Evolutionary conservation across 2,888 invertebrate species (phyloP), one percentile per base, ranked within the genome.

Genomic region (Eristalis arbustorum): DNA sequence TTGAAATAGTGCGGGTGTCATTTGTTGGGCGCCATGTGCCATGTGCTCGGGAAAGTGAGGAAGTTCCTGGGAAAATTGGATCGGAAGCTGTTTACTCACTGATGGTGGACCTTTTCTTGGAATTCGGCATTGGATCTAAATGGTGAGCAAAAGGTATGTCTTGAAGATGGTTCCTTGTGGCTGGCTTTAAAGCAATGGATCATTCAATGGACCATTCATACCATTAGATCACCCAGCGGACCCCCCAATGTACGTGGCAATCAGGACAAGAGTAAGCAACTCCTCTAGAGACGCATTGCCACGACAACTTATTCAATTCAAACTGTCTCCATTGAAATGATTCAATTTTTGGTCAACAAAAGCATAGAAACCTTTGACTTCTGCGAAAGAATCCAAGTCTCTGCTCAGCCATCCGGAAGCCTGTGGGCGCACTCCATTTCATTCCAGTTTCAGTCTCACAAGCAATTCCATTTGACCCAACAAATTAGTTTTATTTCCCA

Each of bases 391-490:
- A 49, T 6, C 6, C n/a, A 49, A 49, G n/a, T 49, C n/a, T 2
- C 49, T 49, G 42, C 6, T 42, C 18, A 5, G 8, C n/a, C 49
- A 18, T 18, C 34, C 34, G 11, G 34, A 37, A 37, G 34, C 34
- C 49, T 18, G 3, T n/a, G 8, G 2, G 18, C 18, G 49, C 49
- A 49, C 18, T 49, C 18, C 18, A 18, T 8, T 49, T 1, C 49
- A 49, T 49, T 18, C n/a, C 6, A 49, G 18, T 18, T 49, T n/a
- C 6, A n/a, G 49, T 49, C 49, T 13, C 66, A 49, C 14, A 42
- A 61, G 42, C 49, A 72, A 72, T 67, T 67, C 67, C 22, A 63
- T 84, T 75, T 84, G 75, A 84, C 71, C 71, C 56, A 23, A 57
- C 57, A 80, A 80, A 80, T 72, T 31, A 71, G 66, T 75, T 31